A percentile compares a stretch with the other conserved stretches of the same genome.
phyloP scores from a whole-genome alignment of 2,797 vertebrate genomes.

The Alauda arvensis region DNA sequence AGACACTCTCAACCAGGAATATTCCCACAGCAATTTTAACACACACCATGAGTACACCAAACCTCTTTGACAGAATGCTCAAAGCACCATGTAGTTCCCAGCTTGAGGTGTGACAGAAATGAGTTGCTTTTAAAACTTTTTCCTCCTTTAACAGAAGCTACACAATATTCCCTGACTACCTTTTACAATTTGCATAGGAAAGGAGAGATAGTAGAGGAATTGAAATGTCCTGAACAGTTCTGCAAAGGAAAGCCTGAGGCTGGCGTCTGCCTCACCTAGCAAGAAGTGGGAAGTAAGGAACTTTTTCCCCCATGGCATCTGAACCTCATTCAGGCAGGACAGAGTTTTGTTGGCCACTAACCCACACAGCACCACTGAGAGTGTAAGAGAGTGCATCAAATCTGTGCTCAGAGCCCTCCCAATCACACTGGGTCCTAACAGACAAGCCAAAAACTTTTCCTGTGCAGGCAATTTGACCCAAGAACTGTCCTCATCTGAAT shows the following conservation, averaged over 20 bases:
- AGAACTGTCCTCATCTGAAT: neutral
- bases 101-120: neutral
- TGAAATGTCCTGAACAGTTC: neutral
- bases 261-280: neutral
- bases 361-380: neutral
- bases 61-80: neutral
- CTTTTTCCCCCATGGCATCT: neutral
- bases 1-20: neutral
- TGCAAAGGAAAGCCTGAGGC: neutral
- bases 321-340: neutral
- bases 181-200: neutral
- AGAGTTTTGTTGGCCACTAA: neutral
- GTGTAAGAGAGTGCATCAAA: neutral
- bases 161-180: neutral
- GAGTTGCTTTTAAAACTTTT: neutral
- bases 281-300: neutral
- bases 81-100: neutral
- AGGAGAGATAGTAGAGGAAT: neutral
- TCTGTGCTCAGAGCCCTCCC: neutral
- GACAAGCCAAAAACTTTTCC: neutral
- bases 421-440: neutral
- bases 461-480: neutral
- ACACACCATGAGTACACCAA: neutral
- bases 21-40: constrained; percentile 1
- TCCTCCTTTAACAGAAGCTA: neutral